A percentile compares a stretch with the other conserved stretches of the same genome.
phyloP scores from a whole-genome alignment of 2,113 vertebrate species.

The Gallinago jamesoni region DNA sequence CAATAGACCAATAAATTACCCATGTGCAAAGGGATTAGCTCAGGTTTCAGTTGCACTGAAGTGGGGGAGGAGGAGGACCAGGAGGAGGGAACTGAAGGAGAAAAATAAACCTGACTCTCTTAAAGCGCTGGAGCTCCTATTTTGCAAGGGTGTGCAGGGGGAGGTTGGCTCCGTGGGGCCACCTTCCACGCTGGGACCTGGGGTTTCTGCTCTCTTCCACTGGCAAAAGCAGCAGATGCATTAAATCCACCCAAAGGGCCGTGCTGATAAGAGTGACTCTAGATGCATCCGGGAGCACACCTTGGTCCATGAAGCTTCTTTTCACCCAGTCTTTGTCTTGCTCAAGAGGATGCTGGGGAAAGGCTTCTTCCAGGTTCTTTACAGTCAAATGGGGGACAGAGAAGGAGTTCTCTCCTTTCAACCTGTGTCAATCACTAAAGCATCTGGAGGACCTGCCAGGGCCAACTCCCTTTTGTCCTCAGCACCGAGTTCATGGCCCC shows the following conservation, averaged over 20 bases:
- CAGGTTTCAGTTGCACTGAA: slow-evolving; percentile 78
- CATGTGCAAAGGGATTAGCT: slow-evolving; percentile 84
- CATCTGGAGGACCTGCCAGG: background rate
- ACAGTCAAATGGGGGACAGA: background rate
- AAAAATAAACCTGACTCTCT: slow-evolving; percentile 68
- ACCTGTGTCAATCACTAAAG: background rate
- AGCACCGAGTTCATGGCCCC: background rate
- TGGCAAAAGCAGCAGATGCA: background rate
- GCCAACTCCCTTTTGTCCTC: slow-evolving; percentile 9
- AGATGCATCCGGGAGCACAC: background rate
- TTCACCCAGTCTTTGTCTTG: background rate
- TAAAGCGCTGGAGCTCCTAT: slow-evolving; percentile 73
- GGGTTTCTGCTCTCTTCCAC: background rate
- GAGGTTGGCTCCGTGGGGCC: background rate
- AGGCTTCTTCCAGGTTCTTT: background rate
- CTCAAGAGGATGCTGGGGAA: background rate
- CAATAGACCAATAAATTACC: slow-evolving; percentile 89
- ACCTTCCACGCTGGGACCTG: background rate
- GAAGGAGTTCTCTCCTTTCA: background rate
- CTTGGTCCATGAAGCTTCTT: background rate
- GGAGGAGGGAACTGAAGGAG: slow-evolving; percentile 30
- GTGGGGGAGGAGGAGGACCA: slow-evolving; percentile 40
- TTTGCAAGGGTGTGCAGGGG: slow-evolving; percentile 1
- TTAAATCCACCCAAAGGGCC: background rate
- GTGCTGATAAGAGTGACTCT: background rate